Base-by-base conservation (phyloP, 2,888 invertebrate genomes). In the Eupeodes luniger region DNA sequence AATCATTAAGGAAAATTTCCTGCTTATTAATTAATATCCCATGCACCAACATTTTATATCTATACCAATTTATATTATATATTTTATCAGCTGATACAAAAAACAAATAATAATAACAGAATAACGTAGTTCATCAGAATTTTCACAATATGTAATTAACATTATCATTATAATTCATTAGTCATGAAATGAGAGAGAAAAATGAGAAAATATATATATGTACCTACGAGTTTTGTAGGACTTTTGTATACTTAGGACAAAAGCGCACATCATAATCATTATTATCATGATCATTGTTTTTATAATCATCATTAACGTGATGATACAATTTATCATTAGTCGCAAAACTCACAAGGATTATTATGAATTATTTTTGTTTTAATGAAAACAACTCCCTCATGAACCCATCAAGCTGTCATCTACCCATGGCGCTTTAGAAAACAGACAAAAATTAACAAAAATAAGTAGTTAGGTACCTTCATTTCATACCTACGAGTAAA, bases 321-420 rank as follows among this genome's bases (percentile, higher is more conserved):
- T 61, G 36, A 36, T 36, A 69, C 27, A 49, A 66, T 51, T 72
- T 64, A 67, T 78, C 78, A 83, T 78, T 67, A 78, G 82, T 69
- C 61, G 16, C 16, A 10, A n/a, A 59, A 7, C 59, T 62, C 40
- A 7, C 40, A 16, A 62, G 62, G 62, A 62, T 62, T 40, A 62
- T 62, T n/a, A 11, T 61, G 36, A 62, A 62, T 62, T 62, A 40
- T 62, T 62, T 62, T 40, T 51, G 12, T 12, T 51, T 14, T 51
- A 62, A 62, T 62, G 16, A 40, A 62, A 62, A 16, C 62, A 62
- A 62, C 40, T 40, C 40, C 62, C 62, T 14, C 14, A 27, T 62
- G 62, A 62, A 62, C 62, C 62, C 62, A 62, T 62, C 62, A 62
- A 62, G 40, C 40, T 44, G 36, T 44, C 62, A 27, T 11, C 27